These are phyloP conservation scores for Erynnis tages DNA, from an alignment of 2,888 invertebrate species.

Conservation along the genomic window DNA sequence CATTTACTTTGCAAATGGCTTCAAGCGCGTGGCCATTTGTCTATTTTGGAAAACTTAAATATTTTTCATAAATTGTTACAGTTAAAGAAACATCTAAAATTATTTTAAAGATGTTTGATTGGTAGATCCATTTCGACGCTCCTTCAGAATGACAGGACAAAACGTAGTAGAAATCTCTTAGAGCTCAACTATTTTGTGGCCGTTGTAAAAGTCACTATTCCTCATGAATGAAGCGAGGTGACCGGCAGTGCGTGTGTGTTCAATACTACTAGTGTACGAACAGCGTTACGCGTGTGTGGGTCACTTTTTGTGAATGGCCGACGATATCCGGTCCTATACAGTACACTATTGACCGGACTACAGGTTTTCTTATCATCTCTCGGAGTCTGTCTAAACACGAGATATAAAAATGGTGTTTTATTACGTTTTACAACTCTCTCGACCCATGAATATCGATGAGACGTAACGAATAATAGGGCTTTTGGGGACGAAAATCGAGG, in stretches of 20 bases:
- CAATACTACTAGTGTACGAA: slow-evolving; percentile 42
- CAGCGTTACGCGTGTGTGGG: slow-evolving; percentile 41
- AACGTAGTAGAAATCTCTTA: slow-evolving; percentile 8
- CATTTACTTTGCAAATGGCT: no score
- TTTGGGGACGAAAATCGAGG: slow-evolving; percentile 48
- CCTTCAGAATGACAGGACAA: slow-evolving; percentile 16
- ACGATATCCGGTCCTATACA: slow-evolving; percentile 73
- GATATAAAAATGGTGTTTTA: slow-evolving; percentile 80
- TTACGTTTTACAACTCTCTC: slow-evolving; percentile 70
- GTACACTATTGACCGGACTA: slow-evolving; percentile 58
- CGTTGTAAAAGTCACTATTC: slow-evolving; percentile 62
- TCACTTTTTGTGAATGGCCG: slow-evolving; percentile 77
- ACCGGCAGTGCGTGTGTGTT: slow-evolving; percentile 51
- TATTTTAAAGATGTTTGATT: no score
- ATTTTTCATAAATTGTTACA: no score
- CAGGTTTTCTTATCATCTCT: slow-evolving; percentile 79
- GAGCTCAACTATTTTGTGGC: slow-evolving; percentile 45
- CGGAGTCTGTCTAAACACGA: slow-evolving; percentile 76
- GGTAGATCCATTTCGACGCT: not conserved
- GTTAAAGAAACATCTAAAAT: no score
- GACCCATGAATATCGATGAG: slow-evolving; percentile 71
- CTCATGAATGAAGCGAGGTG: slow-evolving; percentile 74
- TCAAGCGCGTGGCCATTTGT: no score
- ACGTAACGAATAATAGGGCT: slow-evolving; percentile 62
- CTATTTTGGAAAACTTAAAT: no score